Percentiles rank a stretch among this genome's conserved stretches.
Conservation (phyloP, 2,888 invertebrate genomes). For the Protonemura montana region DNA sequence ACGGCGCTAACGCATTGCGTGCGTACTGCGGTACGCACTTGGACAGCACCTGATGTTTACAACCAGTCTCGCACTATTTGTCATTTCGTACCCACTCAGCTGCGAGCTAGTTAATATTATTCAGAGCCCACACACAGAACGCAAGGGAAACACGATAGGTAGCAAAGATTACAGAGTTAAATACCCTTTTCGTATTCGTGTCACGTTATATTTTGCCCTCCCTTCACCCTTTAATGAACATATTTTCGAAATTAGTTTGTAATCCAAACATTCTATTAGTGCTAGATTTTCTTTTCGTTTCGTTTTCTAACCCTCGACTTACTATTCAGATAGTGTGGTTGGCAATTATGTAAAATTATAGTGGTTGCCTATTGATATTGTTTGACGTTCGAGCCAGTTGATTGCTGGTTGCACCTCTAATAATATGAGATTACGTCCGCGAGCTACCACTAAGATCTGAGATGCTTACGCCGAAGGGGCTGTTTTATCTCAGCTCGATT, state of each 20-base stretch:
- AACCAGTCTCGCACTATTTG: background rate
- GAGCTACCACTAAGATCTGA: background rate
- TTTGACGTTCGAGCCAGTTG: background rate
- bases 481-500: background rate
- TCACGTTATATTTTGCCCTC: background rate
- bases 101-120: background rate
- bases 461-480: background rate
- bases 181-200: background rate
- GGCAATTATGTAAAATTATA: background rate
- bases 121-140: conserved; percentile 1
- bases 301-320: background rate
- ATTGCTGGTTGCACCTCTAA: conserved; percentile 7
- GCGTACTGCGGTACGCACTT: background rate
- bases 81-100: background rate
- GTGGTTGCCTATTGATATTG: background rate
- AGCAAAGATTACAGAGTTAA: background rate
- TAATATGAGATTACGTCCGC: background rate
- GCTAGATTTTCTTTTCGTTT: background rate
- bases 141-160: background rate
- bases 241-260: conserved; percentile 7
- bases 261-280: background rate
- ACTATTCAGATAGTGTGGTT: background rate
- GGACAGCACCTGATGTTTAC: conserved; percentile 5
- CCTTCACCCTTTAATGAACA: background rate
- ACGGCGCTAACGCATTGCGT: background rate